Evolutionary conservation across 2,113 vertebrate species (phyloP).

Genomic region (Vanacampus margaritifer): DNA sequence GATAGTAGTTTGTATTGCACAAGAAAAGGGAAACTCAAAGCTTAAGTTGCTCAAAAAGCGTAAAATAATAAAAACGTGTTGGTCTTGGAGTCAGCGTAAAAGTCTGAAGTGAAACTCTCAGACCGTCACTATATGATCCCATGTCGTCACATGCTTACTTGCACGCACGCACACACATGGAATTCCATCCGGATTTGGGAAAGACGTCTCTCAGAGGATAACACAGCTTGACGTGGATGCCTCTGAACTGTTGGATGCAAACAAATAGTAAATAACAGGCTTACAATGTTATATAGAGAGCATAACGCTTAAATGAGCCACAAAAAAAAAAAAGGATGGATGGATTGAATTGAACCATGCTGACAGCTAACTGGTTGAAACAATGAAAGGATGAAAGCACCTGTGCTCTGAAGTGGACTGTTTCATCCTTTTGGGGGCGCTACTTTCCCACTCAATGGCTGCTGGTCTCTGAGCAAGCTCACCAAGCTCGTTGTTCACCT

Average conservation of each 20-base stretch:
- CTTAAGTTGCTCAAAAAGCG: neutral
- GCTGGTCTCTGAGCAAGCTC: slow-evolving; percentile 53
- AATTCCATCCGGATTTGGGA: neutral
- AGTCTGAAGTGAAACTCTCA: slow-evolving; percentile 15
- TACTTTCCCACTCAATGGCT: slow-evolving; percentile 66
- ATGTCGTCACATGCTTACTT: neutral
- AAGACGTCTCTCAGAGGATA: slow-evolving; percentile 57
- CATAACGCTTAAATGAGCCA: neutral
- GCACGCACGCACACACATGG: neutral
- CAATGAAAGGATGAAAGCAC: slow-evolving; percentile 29
- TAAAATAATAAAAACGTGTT: neutral
- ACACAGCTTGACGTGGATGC: slow-evolving; percentile 52
- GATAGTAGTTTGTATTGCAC: slow-evolving; percentile 18
- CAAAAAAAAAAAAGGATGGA: no score
- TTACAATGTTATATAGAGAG: neutral
- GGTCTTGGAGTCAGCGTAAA: neutral
- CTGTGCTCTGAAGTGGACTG: slow-evolving; percentile 63
- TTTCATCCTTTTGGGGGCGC: slow-evolving; percentile 79
- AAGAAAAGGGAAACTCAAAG: slow-evolving; percentile 14
- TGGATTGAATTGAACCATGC: no score
- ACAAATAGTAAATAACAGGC: neutral
- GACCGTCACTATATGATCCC: neutral
- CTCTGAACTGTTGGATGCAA: slow-evolving; percentile 37
- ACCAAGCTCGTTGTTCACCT: slow-evolving; percentile 61
- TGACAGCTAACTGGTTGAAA: neutral